phyloP scores from a whole-genome alignment of 2,797 vertebrate genomes.

The Netta rufina region DNA sequence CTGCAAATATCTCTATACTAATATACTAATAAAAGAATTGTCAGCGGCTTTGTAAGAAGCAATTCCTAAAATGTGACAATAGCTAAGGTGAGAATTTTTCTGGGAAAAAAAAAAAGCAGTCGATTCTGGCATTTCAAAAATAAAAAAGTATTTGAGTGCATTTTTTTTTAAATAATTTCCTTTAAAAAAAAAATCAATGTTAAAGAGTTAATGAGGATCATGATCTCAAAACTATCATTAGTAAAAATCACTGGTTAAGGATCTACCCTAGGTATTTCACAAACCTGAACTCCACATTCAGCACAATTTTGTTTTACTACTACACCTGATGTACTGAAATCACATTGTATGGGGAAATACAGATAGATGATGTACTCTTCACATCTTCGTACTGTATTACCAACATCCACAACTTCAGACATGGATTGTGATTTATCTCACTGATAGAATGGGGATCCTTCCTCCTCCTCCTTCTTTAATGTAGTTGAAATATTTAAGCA shows the following conservation, averaged over 20 bases:
- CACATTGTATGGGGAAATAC: background rate
- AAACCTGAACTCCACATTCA: background rate
- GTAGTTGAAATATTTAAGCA: background rate
- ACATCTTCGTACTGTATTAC: background rate
- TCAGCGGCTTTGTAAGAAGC: background rate
- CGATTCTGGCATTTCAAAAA: background rate
- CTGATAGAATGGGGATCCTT: background rate
- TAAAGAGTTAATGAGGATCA: background rate
- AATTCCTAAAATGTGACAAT: background rate
- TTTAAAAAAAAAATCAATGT: background rate
- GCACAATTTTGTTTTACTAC: background rate
- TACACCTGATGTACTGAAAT: background rate
- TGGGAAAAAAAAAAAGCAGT: too few relatives aligned
- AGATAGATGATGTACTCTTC: background rate
- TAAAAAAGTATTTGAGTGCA: background rate
- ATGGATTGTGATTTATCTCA: background rate
- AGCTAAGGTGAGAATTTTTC: background rate
- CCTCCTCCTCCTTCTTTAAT: background rate
- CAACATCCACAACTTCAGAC: background rate
- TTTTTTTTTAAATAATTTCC: background rate
- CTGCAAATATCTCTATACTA: background rate
- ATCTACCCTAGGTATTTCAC: background rate
- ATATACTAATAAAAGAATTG: background rate
- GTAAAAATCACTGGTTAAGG: background rate
- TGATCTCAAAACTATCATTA: background rate